Base-by-base conservation (phyloP, 1,140 invertebrate genomes). In the Ceratoteleas bidentatus region DNA sequence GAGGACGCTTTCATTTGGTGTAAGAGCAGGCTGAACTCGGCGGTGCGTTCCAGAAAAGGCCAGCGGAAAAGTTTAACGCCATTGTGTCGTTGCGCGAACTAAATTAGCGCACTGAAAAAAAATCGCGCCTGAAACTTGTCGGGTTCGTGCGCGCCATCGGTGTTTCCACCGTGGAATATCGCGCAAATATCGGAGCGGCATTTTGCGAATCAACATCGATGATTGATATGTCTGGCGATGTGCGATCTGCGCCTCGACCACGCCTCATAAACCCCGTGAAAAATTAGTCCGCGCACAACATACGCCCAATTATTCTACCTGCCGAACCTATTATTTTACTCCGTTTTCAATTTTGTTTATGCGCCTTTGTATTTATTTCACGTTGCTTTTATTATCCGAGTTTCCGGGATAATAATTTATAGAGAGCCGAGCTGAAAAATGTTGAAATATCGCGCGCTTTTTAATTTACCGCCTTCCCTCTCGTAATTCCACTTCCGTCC, bases 161-260 rank as follows among this genome's bases (percentile, higher is more conserved):
- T 53, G 49, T 62, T 62, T 14, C 58, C 4, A 4, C 6, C 50
- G 56, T 50, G 49, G 49, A 56, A 24, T 24, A 73, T 24, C 62
- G 64, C 65, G 65, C 52, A 74, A 81, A 73, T 75, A 69, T 75
- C 72, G 60, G 53, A 56, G 58, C 50, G 47, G 43, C 62, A 61
- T 45, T 70, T 75, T 75, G 57, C 72, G 66, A 70, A 70, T 70
- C 78, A 65, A 61, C 70, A 70, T 75, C 60, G 56, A 81, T 58
- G 66, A 75, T 75, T 72, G 70, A 74, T 79, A 62, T 34, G 56
- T 13, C n/a, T 14, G 45, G 61, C 62, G 43, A 52, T 57, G 50
- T 40, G 56, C 38, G 14, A 36, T 64, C 65, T 14, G 56, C 75
- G 24, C 40, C 0, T n/a, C 58, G 38, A 33, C 64, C 58, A 65